Evolutionary conservation across 2,113 vertebrate species (phyloP), one percentile per base, ranked within the genome.

Genomic region (Trogon surrucura): DNA sequence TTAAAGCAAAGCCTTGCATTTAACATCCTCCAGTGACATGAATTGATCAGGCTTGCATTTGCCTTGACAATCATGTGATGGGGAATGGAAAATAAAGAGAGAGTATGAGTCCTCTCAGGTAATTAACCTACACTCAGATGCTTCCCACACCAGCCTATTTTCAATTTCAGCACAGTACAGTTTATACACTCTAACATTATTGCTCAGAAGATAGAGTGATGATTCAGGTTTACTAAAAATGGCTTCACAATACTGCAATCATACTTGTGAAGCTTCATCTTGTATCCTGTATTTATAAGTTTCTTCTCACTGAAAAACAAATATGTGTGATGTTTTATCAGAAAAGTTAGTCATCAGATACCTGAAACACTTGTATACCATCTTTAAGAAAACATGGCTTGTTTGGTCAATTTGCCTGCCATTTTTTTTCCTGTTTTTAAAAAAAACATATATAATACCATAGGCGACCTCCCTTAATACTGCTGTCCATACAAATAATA

Each of bases 261-360:
- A 87, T 80, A 83, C 85, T 90, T 77, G 80, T 69, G 88, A 95
- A 94, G 86, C 86, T 90, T 95, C 86, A 82, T 90, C 83, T 95
- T 79, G 50, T 89, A 88, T 89, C 88, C 73, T 91, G 58, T 88
- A 92, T 67, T 94, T 94, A 5, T 92, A 93, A 93, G 61, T 92
- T 95, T 96, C 85, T 97, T 95, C 88, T 96, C 93, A 93, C 86
- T 95, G 86, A 97, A 94, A 97, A 97, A 96, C 86, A 84, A 95
- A 94, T 93, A 70, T 2, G 6, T 57, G 67, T 94, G 73, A 62
- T 84, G 30, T 89, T 92, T 85, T 88, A 78, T 86, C 88, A 92
- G 93, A 94, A 95, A 95, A 66, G 65, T 92, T 86, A 77, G 84
- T 96, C 75, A 95, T 51, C 80, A 81, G 92, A 67, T 50, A 96